Evolutionary conservation across 2,888 invertebrate species (phyloP).

Genomic region (Leptodirus hochenwartii): DNA sequence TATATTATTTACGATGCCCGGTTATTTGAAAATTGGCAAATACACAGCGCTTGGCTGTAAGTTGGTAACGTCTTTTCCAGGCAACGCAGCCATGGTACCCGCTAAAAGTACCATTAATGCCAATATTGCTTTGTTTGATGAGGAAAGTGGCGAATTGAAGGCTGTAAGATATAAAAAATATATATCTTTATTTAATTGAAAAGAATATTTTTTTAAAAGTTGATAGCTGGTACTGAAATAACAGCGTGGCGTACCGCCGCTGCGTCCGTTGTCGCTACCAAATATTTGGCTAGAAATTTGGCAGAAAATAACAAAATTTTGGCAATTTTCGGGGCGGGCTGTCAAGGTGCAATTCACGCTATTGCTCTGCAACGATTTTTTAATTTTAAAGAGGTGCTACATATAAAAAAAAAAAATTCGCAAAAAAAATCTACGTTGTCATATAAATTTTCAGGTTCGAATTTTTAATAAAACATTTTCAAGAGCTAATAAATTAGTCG

Average conservation of each 20-base stretch:
- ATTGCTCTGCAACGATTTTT: slow-evolving; percentile 30
- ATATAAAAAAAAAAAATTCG: too few species aligned
- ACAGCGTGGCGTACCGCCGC: slow-evolving; percentile 38
- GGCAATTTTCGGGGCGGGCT: slow-evolving; percentile 34
- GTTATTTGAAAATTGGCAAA: slow-evolving; percentile 23
- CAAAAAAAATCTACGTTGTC: neutral
- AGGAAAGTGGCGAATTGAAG: slow-evolving; percentile 26
- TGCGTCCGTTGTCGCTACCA: slow-evolving; percentile 36
- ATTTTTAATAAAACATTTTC: slow-evolving; percentile 35
- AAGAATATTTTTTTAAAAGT: slow-evolving; percentile 15
- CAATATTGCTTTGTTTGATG: slow-evolving; percentile 28
- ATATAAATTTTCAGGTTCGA: slow-evolving; percentile 27
- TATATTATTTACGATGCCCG: slow-evolving; percentile 28
- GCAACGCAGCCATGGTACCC: slow-evolving; percentile 21
- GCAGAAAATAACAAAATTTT: slow-evolving; percentile 17
- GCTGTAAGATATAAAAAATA: slow-evolving; percentile 19
- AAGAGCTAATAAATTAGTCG: slow-evolving; percentile 22
- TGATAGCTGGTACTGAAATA: slow-evolving; percentile 32
- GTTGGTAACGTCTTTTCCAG: slow-evolving; percentile 27
- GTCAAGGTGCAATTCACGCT: slow-evolving; percentile 33
- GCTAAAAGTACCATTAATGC: slow-evolving; percentile 27
- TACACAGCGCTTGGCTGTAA: slow-evolving; percentile 27
- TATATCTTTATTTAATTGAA: neutral
- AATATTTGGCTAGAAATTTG: slow-evolving; percentile 25
- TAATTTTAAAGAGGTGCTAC: slow-evolving; percentile 26